These are phyloP conservation scores for Coracopsis vasa DNA, from an alignment of 2,113 vertebrate genomes.

Conservation along the genomic window DNA sequence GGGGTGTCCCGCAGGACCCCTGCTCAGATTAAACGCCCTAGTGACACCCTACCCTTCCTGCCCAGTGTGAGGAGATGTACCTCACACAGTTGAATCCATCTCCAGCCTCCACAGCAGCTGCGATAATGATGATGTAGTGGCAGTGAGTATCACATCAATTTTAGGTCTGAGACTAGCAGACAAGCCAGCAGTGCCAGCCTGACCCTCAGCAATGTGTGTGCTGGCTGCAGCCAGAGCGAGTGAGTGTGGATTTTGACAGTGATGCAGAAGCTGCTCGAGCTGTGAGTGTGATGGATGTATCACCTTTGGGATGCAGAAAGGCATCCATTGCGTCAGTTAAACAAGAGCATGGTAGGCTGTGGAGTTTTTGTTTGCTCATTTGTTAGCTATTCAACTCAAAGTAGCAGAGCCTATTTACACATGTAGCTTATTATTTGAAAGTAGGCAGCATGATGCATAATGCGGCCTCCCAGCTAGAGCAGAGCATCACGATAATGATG, in stretches of 20 bases:
- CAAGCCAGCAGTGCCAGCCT: neutral
- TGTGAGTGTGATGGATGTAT: neutral
- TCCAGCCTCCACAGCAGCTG: neutral
- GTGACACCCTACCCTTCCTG: accelerated
- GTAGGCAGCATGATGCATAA: neutral
- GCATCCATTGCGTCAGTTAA: neutral
- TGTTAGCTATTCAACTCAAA: slow-evolving; percentile 33
- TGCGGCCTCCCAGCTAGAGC: neutral
- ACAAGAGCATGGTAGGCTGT: neutral
- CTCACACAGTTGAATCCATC: neutral
- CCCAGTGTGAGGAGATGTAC: neutral
- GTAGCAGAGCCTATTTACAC: neutral
- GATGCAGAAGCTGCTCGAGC: accelerated
- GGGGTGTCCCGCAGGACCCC: neutral
- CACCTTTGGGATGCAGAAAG: slow-evolving; percentile 11
- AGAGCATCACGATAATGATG: neutral
- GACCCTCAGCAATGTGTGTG: neutral
- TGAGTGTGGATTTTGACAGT: neutral
- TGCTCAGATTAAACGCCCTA: neutral
- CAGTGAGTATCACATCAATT: neutral
- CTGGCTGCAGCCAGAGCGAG: neutral
- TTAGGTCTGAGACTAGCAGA: neutral
- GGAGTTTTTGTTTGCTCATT: slow-evolving; percentile 49
- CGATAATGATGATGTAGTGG: neutral
- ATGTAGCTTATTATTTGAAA: slow-evolving; percentile 19